Percentiles rank a stretch among this genome's conserved stretches.
Evolutionary conservation across 2,113 vertebrate species (phyloP).

Genomic region (Hyaena hyaena): DNA sequence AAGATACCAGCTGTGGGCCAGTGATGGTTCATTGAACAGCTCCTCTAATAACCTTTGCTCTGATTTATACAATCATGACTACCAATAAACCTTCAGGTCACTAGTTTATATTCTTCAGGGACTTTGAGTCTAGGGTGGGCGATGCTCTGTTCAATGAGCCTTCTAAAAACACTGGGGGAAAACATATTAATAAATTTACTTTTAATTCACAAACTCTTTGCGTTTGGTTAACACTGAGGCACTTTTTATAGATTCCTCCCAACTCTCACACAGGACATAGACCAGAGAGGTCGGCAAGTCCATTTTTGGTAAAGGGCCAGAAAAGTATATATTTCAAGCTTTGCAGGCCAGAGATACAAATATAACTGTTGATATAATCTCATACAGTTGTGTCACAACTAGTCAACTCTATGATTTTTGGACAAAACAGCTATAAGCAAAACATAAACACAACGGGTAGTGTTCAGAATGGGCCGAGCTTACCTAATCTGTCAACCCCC

Average conservation of each 20-base stretch:
- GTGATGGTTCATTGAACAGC: neutral
- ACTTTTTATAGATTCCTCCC: neutral
- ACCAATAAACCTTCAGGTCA: slow-evolving; percentile 51
- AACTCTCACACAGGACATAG: neutral
- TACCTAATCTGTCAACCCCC: neutral
- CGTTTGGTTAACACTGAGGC: slow-evolving; percentile 29
- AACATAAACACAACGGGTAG: neutral
- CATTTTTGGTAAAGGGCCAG: neutral
- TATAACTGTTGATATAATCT: neutral
- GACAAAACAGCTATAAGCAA: slow-evolving; percentile 29
- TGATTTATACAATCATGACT: slow-evolving; percentile 49
- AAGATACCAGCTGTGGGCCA: neutral
- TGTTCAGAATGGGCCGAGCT: neutral
- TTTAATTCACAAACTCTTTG: slow-evolving; percentile 39
- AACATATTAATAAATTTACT: slow-evolving; percentile 65
- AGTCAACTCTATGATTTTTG: neutral
- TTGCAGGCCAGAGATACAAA: neutral
- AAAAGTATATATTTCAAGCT: neutral
- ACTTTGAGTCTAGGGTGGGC: slow-evolving; percentile 61
- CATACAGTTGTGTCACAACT: neutral
- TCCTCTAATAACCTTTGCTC: slow-evolving; percentile 36
- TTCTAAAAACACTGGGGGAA: slow-evolving; percentile 74
- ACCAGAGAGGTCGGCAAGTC: slow-evolving; percentile 9
- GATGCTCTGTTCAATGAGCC: slow-evolving; percentile 59
- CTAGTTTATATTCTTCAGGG: slow-evolving; percentile 71